Evolutionary conservation across 2,888 invertebrate species (phyloP).

Genomic region (Augochlorella aurata): DNA sequence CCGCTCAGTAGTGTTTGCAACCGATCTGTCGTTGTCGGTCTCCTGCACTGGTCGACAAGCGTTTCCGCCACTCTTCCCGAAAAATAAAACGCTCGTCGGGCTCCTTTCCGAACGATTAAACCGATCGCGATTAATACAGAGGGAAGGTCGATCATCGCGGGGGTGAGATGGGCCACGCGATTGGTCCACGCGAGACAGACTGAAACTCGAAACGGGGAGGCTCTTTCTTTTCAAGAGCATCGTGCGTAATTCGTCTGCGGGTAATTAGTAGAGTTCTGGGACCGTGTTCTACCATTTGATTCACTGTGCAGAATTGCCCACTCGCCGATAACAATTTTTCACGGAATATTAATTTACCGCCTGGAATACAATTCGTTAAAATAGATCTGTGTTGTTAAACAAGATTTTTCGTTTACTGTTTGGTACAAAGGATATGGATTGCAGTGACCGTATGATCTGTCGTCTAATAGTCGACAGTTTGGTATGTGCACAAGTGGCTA

Average conservation of each 20-base stretch:
- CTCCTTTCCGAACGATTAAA: slow-evolving; percentile 25
- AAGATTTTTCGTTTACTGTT: too few species aligned
- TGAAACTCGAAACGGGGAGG: not conserved
- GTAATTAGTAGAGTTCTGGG: slow-evolving; percentile 9
- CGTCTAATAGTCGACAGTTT: not conserved
- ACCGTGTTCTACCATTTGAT: not conserved
- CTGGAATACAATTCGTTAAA: not conserved
- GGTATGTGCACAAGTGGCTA: not conserved
- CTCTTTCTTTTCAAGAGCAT: not conserved
- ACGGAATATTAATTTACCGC: not conserved
- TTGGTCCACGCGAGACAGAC: slow-evolving; percentile 56
- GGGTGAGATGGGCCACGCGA: slow-evolving; percentile 65
- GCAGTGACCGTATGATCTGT: not conserved
- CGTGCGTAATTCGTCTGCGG: slow-evolving; percentile 9
- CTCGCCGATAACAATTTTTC: not conserved
- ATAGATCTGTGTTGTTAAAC: not conserved
- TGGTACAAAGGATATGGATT: not conserved
- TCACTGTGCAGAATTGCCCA: not conserved
- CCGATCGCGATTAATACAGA: slow-evolving; percentile 19
- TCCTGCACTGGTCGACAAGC: slow-evolving; percentile 26
- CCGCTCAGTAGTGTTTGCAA: slow-evolving; percentile 45
- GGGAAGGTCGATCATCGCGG: slow-evolving; percentile 52
- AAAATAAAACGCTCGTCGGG: not conserved
- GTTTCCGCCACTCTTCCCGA: slow-evolving; percentile 4
- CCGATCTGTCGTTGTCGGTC: slow-evolving; percentile 28